Evolutionary conservation across 1,140 invertebrate genomes (phyloP).

Genomic region (Ylistrum balloti): DNA sequence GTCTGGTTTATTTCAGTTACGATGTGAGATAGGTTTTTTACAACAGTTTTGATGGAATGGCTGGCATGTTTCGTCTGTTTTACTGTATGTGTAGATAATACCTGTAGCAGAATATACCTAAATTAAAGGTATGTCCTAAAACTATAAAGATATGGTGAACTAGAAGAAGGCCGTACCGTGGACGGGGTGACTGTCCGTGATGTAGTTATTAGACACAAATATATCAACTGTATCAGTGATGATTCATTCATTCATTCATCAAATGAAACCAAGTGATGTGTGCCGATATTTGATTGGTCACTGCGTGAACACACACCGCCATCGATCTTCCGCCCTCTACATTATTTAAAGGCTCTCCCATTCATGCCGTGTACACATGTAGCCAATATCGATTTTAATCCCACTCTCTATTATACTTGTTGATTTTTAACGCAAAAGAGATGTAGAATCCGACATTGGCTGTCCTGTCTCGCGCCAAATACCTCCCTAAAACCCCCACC

Average conservation of each 20-base stretch:
- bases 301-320: neutral
- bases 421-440: neutral
- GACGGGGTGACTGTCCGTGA: no score
- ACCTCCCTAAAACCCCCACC: no score
- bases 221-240: neutral
- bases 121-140: no score
- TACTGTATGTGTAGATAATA: no score
- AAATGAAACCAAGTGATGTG: slow-evolving; percentile 40
- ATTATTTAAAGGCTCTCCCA: neutral
- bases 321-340: slow-evolving; percentile 20
- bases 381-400: neutral
- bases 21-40: no score
- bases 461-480: neutral
- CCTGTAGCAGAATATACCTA: no score
- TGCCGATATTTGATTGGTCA: neutral
- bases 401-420: neutral
- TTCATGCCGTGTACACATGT: neutral
- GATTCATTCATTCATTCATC: slow-evolving; percentile 31
- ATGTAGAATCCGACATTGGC: neutral
- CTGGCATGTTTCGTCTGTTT: no score
- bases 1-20: no score
- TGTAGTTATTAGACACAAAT: neutral
- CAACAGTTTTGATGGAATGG: no score
- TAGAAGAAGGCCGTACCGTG: no score
- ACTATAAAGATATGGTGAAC: no score